Evolutionary conservation across 2,797 vertebrate species (phyloP), one percentile per base, ranked within the genome.

Genomic region (Taenioides sp.): DNA sequence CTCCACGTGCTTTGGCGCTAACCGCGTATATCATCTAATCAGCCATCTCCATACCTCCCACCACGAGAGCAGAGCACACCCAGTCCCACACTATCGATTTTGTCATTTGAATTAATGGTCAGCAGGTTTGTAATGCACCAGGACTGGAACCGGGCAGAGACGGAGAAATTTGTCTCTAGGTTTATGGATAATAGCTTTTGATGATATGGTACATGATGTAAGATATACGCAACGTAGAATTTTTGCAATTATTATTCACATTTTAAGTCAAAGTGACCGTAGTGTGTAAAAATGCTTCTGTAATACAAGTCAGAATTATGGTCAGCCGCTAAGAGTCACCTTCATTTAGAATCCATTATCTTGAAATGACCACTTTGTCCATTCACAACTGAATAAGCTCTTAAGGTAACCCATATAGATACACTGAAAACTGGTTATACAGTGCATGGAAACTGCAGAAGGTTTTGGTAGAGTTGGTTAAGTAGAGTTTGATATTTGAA

Each of bases 21-120:
- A 47, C 31, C 81, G 71, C 55, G 77, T 76, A 73, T 31, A 17
- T 86, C 79, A 80, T 80, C 10, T 73, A 75, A 81, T 84, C 76
- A 69, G 69, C 66, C 74, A 47, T 72, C 52, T 73, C 61, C 40
- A 55, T 47, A 52, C 55, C 63, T 78, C 75, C 57, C 52, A 20
- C 52, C 20, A 54, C 34, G 27, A 72, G n/a, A 14, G 27, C 20
- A 67, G 68, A 67, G 63, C 49, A 31, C 65, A 57, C 55, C 63
- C 68, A 34, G 65, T 20, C 64, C 64, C 60, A 22, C 58, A 47
- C 66, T 76, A 74, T 50, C n/a, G 7, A 28, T 70, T 66, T 65
- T 59, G n/a, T 71, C 72, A 71, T 82, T n/a, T 67, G 9, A 77
- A 69, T 74, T 58, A 84, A 76, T 71, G 69, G 79, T 54, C 31